Evolutionary conservation across 1,140 invertebrate species (phyloP), one percentile per base, ranked within the genome.

Genomic region (Anoplolepis gracilipes): DNA sequence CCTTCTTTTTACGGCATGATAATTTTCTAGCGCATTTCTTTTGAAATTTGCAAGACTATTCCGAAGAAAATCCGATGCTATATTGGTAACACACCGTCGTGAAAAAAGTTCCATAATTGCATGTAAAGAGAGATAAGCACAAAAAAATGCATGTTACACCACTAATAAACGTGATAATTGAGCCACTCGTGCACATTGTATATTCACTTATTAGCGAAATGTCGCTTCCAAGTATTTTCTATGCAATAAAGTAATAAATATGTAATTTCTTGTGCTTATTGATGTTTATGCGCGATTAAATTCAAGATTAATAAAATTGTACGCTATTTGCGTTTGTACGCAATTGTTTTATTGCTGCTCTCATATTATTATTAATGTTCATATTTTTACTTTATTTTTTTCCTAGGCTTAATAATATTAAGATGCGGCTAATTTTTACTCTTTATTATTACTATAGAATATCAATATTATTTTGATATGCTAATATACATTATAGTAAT

Each of bases 151-250:
- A 16, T n/a, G 25, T 19, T 6, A 36, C 16, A 61, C 2, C n/a
- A n/a, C 7, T 22, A 77, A 65, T 78, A 78, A 78, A n/a, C n/a
- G 13, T 13, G n/a, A 78, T 78, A 65, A 78, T 49, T 78, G 28
- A 78, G 61, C n/a, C 33, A 36, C 8, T 42, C 64, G 36, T 22
- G 33, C 19, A 1, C 1, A 19, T 33, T 1, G 42, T 42, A 16
- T 25, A 22, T 75, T 77, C 28, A 64, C 61, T 77, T 78, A 78
- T 78, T 78, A 78, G 2, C 28, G 28, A 78, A 49, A 78, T 59
- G 33, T 36, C 33, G 33, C 55, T 59, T 28, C 3, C 11, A 1
- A 25, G 16, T 22, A 19, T 62, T 22, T 65, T 28, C 13, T 16
- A 3, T 61, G n/a, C 3, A 33, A 65, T 49, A 49, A 65, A 16